Percentiles rank a stretch among this genome's conserved stretches.
Evolutionary conservation across 2,113 vertebrate species (phyloP).

Genomic region (Rallus limicola): DNA sequence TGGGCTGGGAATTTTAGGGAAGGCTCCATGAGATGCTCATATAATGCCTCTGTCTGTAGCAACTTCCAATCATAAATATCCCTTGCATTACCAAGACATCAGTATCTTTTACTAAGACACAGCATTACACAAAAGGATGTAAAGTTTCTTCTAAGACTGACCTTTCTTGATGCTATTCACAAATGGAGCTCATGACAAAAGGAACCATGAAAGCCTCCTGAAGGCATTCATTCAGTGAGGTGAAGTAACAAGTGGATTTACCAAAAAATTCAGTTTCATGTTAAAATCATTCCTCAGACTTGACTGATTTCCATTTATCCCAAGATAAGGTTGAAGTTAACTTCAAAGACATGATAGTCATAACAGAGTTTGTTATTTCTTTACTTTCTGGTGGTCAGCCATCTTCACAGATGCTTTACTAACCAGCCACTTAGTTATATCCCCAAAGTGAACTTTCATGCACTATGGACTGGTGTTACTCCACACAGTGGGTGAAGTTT

Average conservation of each 20-base stretch:
- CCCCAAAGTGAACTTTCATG: background rate
- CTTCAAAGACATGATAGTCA: background rate
- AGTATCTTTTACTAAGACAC: background rate
- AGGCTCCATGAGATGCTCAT: too few relatives aligned
- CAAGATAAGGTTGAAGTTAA: background rate
- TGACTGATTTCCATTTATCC: background rate
- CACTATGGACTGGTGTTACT: background rate
- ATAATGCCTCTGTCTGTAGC: background rate
- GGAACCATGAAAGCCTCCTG: background rate
- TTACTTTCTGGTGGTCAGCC: background rate
- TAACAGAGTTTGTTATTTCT: background rate
- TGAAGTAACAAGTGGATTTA: background rate
- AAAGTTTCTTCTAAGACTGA: background rate
- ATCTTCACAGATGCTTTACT: background rate
- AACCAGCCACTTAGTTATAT: background rate
- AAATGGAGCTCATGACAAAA: background rate
- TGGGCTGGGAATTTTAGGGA: too few relatives aligned
- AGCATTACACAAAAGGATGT: background rate
- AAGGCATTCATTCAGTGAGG: background rate
- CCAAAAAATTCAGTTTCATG: background rate
- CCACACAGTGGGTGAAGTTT: background rate
- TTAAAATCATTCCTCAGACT: background rate
- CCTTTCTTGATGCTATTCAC: background rate
- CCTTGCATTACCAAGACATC: background rate
- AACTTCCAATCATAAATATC: background rate